Base-by-base conservation (phyloP, 2,888 invertebrate species). In the Gastracanthus pulcherrimus region DNA sequence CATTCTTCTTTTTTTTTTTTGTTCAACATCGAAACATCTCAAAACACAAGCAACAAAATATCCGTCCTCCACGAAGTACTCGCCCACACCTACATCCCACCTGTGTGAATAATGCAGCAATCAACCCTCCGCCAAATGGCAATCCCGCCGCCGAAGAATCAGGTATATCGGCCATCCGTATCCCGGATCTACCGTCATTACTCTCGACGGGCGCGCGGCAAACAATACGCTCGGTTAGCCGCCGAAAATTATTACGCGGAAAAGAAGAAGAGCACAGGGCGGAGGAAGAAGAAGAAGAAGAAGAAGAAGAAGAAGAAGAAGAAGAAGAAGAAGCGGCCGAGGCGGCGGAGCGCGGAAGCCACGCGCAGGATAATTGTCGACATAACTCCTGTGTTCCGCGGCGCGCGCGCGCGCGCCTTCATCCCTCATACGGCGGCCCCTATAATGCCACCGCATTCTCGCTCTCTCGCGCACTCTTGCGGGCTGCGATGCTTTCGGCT, bases 361-460 rank as follows among this genome's bases (percentile, higher is more conserved):
- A n/a, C 51, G 55, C 67, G 48, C 64, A 6, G 16, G 31, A 77
- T 78, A 71, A 78, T 78, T 78, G 62, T 48, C 48, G 36, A 48
- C 70, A 71, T 70, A 78, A 77, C 77, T 78, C 45, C 31, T 45
- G 7, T 41, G n/a, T 11, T 29, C 13, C 41, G 2, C 31, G 60
- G 16, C 29, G 16, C 11, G 2, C 41, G 26, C 45, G 16, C 48
- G 5, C 51, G 26, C 26, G 7, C 31, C 62, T 31, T 58, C 62
- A 60, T 77, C 45, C 60, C 48, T 67, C 69, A 45, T 45, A 60
- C 23, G 34, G 48, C 26, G 23, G 7, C 48, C 51, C 23, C 34
- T 66, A 45, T 66, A 76, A 66, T 76, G 48, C 29, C 34, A 31
- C 19, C 13, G 29, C 5, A 23, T 3, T n/a, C 31, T 23, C 26